Evolutionary conservation across 2,113 vertebrate genomes (phyloP), one percentile per base, ranked within the genome.

Genomic region (Thinocorus orbignyianus): DNA sequence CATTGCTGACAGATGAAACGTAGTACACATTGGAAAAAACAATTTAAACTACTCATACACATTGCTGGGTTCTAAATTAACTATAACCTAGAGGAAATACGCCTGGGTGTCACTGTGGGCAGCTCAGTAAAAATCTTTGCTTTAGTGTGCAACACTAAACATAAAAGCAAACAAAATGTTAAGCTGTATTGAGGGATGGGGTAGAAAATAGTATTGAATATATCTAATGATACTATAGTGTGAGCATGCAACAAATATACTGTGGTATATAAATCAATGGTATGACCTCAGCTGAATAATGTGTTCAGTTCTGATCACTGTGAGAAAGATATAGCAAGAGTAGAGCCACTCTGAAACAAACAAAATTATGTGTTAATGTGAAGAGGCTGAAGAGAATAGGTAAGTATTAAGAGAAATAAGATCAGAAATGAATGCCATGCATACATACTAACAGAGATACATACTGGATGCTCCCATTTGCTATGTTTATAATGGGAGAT

Each of bases 41-140:
- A 94, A 91, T 90, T 91, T 91, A 86, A 93, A 49, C 69, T 88
- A 86, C 86, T 94, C 68, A 49, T 90, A 96, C 80, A 92, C 86
- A n/a, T 94, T 86, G 80, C 88, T 94, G 72, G 33, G 30, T 64
- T 95, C 82, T 94, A 95, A 96, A 95, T 93, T 94, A 93, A 92
- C 93, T 94, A 55, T 88, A 90, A 95, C 55, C 64, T 95, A 88
- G 71, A 96, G 90, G 89, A 95, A 91, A 92, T 85, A 65, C 41
- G 52, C 73, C 69, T 85, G 77, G 48, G 64, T 92, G 84, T 92
- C 70, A 90, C 48, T 89, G 61, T 86, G 74, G 80, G 79, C 72
- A 94, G 65, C 52, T 92, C 52, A 61, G 80, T 73, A 70, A 84
- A 90, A 89, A 57, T 72, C 69, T 92, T 61, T 54, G 41, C 54